phyloP scores from a whole-genome alignment of 2,888 invertebrate species.

The Tortricodes alternella region DNA sequence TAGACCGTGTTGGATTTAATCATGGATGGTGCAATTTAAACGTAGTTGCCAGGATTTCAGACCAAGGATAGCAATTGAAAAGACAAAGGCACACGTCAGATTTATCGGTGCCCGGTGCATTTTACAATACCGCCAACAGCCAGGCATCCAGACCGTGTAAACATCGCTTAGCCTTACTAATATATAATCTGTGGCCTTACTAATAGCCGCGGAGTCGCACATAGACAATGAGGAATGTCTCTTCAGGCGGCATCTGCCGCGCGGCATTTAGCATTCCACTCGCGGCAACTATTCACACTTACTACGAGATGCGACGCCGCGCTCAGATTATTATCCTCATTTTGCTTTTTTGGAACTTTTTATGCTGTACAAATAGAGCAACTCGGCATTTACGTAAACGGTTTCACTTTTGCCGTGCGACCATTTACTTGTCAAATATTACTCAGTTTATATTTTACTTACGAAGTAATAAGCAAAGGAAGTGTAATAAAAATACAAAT shows the following conservation, averaged over 20 bases:
- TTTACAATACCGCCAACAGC: constrained; percentile 19
- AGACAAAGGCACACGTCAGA: too few species aligned
- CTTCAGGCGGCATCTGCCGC: constrained; percentile 23
- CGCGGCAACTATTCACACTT: neutral
- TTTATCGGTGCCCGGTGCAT: too few species aligned
- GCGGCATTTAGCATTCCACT: constrained; percentile 24
- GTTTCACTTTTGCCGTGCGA: constrained; percentile 25
- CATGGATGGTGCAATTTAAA: too few species aligned
- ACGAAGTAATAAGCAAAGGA: too few species aligned
- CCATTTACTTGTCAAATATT: neutral
- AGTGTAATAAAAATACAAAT: too few species aligned
- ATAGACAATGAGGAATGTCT: constrained; percentile 25
- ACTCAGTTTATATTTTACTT: neutral
- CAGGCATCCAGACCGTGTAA: constrained; percentile 16
- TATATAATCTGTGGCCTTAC: too few species aligned
- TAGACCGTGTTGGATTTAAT: too few species aligned
- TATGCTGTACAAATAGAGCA: constrained; percentile 28
- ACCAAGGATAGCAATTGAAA: too few species aligned
- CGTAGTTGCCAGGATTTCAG: too few species aligned
- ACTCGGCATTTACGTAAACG: constrained; percentile 17
- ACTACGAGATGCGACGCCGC: neutral
- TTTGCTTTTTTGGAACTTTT: constrained; percentile 25
- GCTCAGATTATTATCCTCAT: constrained; percentile 15
- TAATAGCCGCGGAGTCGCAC: constrained; percentile 22
- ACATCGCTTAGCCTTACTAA: constrained; percentile 28